Conservation (phyloP, 2,888 invertebrate species). For the Chydorus sphaericus region DNA sequence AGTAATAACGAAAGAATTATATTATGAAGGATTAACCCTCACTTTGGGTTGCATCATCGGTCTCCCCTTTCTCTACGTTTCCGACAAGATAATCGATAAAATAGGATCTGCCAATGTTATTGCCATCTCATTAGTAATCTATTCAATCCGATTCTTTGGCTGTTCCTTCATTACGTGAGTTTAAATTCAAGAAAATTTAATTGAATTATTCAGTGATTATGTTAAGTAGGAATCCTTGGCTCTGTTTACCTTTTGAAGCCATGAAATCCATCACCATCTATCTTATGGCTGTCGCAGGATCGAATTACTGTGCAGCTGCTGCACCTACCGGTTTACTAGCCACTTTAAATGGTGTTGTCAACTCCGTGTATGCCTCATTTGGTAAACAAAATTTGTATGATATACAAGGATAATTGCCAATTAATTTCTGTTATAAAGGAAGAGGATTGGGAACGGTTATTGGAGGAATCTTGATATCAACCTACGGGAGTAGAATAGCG, state of each 20-base stretch:
- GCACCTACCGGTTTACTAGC: constrained; percentile 70
- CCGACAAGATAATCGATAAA: constrained; percentile 64
- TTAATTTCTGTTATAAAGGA: constrained; percentile 32
- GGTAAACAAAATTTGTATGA: too few species aligned
- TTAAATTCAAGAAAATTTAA: neutral
- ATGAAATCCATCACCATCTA: constrained; percentile 73
- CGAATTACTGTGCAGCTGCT: constrained; percentile 68
- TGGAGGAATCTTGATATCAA: constrained; percentile 60
- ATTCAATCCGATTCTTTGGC: constrained; percentile 63
- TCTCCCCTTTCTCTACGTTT: constrained; percentile 68
- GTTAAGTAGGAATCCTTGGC: constrained; percentile 78
- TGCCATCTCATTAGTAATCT: constrained; percentile 68
- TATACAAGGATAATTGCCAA: too few species aligned
- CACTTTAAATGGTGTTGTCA: constrained; percentile 70
- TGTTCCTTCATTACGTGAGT: constrained; percentile 65
- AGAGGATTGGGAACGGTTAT: constrained; percentile 67
- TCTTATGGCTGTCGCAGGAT: constrained; percentile 80
- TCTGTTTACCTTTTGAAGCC: constrained; percentile 77
- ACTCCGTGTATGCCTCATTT: constrained; percentile 78
- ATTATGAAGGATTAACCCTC: constrained; percentile 70
- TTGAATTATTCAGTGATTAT: too few species aligned
- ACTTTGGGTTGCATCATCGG: constrained; percentile 71
- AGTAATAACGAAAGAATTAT: too few species aligned
- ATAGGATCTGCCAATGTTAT: constrained; percentile 72
- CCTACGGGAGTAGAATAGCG: constrained; percentile 57